Base-by-base conservation (phyloP, 1,140 invertebrate genomes). In the Meloidogyne chitwoodi region DNA sequence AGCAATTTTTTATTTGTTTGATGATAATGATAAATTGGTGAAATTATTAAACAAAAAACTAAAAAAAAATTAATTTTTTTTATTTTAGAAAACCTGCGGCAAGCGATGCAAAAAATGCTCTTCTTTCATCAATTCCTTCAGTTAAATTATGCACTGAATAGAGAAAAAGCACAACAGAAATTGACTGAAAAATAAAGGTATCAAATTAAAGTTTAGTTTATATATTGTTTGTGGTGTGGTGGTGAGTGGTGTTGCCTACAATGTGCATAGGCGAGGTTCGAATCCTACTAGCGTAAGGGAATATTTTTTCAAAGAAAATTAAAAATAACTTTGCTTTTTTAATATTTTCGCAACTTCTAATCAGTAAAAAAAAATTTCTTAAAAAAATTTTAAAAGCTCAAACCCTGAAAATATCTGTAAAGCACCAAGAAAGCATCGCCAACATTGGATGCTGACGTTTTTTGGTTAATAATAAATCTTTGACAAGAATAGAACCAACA, bases 1-100 rank as follows among this genome's bases (percentile, higher is more conserved):
- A 12, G 6, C n/a, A 80, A 82, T 81, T 81, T 74, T n/a, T 48
- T 6, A 61, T 77, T 80, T 16, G 81, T 65, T 68, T 79, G 44
- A 41, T 75, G 74, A 27, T 80, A 76, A 10, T 65, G 29, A 48
- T 81, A 80, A 16, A 79, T 79, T 16, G 79, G 79, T 16, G 61
- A 41, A 38, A 80, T 48, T 16, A 80, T 41, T 14, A 80, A 29
- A 24, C 61, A 66, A 22, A 44, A 65, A 70, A 76, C 78, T 79
- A 19, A 38, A 38, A 69, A 27, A 56, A 0, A 24, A 14, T 34
- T 48, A 22, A 24, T 44, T 72, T 72, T 71, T 71, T 31, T 29
- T n/a, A 61, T 14, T 11, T 19, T 27, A 29, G 29, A 12, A 56
- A 31, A 80, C 78, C 68, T 56, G 79, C 80, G 16, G 64, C 34